A percentile compares a stretch with the other conserved stretches of the same genome.
Conservation (phyloP, 1,140 invertebrate species). For the Atta colombica region DNA sequence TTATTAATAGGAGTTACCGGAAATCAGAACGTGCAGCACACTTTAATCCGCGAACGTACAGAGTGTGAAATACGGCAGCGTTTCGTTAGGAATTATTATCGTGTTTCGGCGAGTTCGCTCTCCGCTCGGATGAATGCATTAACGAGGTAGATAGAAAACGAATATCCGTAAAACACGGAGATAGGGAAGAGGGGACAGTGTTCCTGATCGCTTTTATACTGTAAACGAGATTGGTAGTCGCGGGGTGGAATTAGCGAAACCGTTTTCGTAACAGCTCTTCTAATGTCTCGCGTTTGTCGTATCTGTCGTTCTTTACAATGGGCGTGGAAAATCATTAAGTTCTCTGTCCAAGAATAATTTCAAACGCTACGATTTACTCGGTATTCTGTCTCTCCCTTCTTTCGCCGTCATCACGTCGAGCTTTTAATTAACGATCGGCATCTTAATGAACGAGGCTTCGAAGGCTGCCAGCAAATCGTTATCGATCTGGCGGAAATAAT, state of each 20-base stretch:
- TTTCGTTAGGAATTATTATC: constrained; percentile 54
- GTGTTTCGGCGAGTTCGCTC: constrained; percentile 16
- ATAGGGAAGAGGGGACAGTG: neutral
- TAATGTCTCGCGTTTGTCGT: constrained; percentile 14
- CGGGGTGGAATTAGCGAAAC: constrained; percentile 66
- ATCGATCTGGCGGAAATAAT: constrained; percentile 71
- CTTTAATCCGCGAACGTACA: constrained; percentile 33
- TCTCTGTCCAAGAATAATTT: constrained; percentile 71
- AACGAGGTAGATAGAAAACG: constrained; percentile 43
- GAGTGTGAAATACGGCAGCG: constrained; percentile 20
- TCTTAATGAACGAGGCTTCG: constrained; percentile 81
- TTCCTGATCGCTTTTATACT: constrained; percentile 40
- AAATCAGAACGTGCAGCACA: neutral
- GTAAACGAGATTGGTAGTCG: constrained; percentile 62
- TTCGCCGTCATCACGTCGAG: constrained; percentile 71
- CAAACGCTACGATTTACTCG: constrained; percentile 14
- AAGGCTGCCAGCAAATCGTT: constrained; percentile 69
- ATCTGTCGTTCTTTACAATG: neutral
- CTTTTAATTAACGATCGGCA: constrained; percentile 84
- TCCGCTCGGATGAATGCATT: constrained; percentile 18
- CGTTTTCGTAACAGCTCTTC: constrained; percentile 52
- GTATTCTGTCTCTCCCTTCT: constrained; percentile 10
- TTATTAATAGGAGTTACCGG: constrained; percentile 4
- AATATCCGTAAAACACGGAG: constrained; percentile 9
- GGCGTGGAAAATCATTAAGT: constrained; percentile 71